These are phyloP conservation scores for Erpornis zantholeuca DNA, from an alignment of 2,113 vertebrate species.

Conservation along the genomic window DNA sequence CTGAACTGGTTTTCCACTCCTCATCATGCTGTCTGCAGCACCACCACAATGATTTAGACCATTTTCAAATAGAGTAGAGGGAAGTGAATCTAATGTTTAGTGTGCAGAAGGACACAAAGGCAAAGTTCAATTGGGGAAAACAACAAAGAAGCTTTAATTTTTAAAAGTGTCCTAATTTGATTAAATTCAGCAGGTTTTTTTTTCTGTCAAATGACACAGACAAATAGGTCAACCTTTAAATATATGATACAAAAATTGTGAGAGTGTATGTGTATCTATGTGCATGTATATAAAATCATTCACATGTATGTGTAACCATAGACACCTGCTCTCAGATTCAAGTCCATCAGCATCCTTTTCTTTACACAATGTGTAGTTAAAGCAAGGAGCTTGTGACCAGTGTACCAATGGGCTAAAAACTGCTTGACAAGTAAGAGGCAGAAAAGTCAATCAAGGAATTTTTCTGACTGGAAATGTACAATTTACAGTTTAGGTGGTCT, in stretches of 20 bases:
- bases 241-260: not conserved
- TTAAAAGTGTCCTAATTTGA: not conserved
- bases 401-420: not conserved
- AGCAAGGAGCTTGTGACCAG: not conserved
- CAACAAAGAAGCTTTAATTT: not conserved
- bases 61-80: not conserved
- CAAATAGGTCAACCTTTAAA: not conserved
- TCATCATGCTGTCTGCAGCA: not conserved
- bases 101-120: not conserved
- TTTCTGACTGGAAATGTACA: not conserved
- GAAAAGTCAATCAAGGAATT: not conserved
- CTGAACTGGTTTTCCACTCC: not conserved
- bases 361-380: not conserved
- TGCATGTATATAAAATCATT: not conserved
- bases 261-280: not conserved
- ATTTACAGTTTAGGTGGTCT: not conserved
- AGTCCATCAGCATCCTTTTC: not conserved
- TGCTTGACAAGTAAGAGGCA: not conserved
- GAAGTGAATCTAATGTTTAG: not conserved
- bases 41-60: not conserved
- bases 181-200: not conserved
- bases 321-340: not conserved
- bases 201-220: not conserved
- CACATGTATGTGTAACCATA: not conserved
- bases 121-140: not conserved